Conservation (phyloP, 2,888 invertebrate genomes). For the Eilema griseolum region DNA sequence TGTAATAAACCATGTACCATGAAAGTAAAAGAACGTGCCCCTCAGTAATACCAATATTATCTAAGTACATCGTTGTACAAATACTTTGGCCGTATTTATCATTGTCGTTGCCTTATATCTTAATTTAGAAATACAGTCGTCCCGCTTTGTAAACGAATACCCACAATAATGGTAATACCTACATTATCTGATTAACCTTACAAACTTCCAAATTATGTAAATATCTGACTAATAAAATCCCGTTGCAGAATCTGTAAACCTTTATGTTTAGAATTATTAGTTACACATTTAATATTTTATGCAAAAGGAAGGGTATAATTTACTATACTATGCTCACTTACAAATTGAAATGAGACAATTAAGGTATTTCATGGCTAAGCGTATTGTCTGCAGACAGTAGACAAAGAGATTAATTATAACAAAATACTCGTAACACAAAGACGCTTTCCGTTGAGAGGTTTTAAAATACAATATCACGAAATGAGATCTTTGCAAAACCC, state of each 20-base stretch:
- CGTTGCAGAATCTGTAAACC: not conserved
- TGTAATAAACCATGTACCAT: too few relatives aligned
- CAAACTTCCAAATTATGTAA: conserved; percentile 16
- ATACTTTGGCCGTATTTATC: not conserved
- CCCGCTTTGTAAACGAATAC: conserved; percentile 17
- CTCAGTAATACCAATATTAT: not conserved
- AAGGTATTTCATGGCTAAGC: not conserved
- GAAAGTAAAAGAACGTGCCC: not conserved
- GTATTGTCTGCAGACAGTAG: not conserved
- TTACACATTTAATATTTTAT: not conserved
- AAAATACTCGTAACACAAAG: conserved; percentile 24
- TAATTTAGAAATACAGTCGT: not conserved
- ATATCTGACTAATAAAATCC: not conserved
- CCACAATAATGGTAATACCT: conserved; percentile 26
- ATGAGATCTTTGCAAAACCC: conserved; percentile 36
- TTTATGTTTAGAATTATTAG: not conserved
- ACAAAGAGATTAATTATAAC: conserved; percentile 16
- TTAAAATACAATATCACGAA: conserved; percentile 28
- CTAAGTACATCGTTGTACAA: not conserved
- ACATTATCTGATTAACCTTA: conserved; percentile 48
- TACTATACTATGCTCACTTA: not conserved
- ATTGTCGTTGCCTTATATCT: not conserved
- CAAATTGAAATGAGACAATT: conserved; percentile 1
- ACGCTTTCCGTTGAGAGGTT: conserved; percentile 21
- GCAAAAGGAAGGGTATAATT: not conserved